Evolutionary conservation across 2,797 vertebrate genomes (phyloP), one percentile per base, ranked within the genome.

Genomic region (Cirrhinus mrigala): DNA sequence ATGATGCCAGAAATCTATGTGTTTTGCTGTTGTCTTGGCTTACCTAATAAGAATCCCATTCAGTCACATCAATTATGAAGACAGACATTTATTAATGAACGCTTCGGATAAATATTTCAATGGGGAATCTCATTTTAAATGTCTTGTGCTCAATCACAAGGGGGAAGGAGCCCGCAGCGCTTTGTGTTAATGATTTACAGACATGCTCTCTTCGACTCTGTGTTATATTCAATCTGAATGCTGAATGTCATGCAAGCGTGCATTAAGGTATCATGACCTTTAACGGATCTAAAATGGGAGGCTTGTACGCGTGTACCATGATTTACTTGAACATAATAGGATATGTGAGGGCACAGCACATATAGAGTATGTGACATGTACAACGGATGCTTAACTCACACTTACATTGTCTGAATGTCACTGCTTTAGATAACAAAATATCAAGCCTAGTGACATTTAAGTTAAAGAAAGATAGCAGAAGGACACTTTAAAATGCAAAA

Each of bases 51-150:
- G 68, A 75, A 80, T 74, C 62, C 40, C 15, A 33, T 78, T 69
- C 50, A 69, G 69, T 64, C 73, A 22, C 70, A 83, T 89, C 73
- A 85, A 71, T 85, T 58, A 73, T 88, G 58, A 71, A 88, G 76
- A 52, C 79, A 16, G 75, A 71, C 44, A 24, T 81, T 77, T 82
- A 89, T 88, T 86, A 86, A 85, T 48, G 76, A 81, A 85, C 82
- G 50, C 18, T 75, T 52, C 18, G 66, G 40, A 83, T 89, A 75
- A 85, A 89, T 83, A 84, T 73, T 86, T 71, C 58, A 86, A 68
- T 44, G 50, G 7, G 48, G 44, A 85, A 60, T 58, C 75, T 85
- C 20, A 52, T 85, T 79, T 58, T 10, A 75, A 86, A 69, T 69
- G 79, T 70, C 27, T 14, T 29, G 52, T 62, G 54, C n/a, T 44